phyloP scores from a whole-genome alignment of 2,888 invertebrate genomes.

The Slavum lentiscoides region DNA sequence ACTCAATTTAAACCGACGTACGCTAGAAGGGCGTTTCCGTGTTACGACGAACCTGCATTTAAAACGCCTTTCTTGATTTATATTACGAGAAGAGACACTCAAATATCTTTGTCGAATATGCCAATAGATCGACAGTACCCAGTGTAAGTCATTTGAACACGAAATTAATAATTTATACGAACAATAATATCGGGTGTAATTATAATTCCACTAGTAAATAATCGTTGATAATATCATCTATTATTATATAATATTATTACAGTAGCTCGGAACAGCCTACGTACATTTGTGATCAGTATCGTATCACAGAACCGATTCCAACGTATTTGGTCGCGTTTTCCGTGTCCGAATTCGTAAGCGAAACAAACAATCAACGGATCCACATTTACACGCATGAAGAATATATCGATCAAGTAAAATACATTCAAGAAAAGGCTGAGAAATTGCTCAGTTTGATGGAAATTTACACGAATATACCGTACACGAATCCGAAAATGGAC shows the following conservation, averaged over 20 bases:
- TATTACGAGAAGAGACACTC: conserved; percentile 63
- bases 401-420: conserved; percentile 59
- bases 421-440: conserved; percentile 66
- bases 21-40: conserved; percentile 81
- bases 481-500: conserved; percentile 69
- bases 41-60: conserved; percentile 83
- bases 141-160: background rate
- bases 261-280: background rate
- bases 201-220: too few relatives aligned
- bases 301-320: conserved; percentile 55
- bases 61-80: conserved; percentile 76
- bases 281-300: conserved; percentile 47
- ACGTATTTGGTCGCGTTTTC: conserved; percentile 80
- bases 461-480: conserved; percentile 66
- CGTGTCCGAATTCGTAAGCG: conserved; percentile 74
- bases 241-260: too few relatives aligned
- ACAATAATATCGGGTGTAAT: too few relatives aligned
- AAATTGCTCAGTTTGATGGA: conserved; percentile 66
- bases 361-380: conserved; percentile 57
- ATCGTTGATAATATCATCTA: too few relatives aligned
- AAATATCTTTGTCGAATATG: conserved; percentile 56
- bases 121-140: background rate
- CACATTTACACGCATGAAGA: conserved; percentile 55
- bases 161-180: background rate
- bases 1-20: conserved; percentile 81